These are phyloP conservation scores for Phasianus colchicus DNA, from an alignment of 2,113 vertebrate genomes.

Conservation along the genomic window DNA sequence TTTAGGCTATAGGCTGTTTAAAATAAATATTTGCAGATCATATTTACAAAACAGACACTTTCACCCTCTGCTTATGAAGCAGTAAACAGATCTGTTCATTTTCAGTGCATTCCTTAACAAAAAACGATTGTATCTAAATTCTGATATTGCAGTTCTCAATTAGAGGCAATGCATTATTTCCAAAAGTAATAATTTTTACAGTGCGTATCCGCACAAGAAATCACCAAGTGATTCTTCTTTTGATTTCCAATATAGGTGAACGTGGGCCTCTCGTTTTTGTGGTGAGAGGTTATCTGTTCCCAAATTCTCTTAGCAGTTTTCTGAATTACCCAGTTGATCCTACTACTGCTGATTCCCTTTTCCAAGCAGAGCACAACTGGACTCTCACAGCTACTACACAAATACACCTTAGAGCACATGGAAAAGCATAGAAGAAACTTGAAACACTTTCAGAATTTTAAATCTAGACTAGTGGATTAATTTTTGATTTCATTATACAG, in stretches of 20 bases:
- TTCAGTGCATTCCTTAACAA: not conserved
- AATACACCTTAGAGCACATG: not conserved
- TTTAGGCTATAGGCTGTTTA: not conserved
- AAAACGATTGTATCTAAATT: not conserved
- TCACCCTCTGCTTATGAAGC: not conserved
- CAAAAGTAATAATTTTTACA: accelerated
- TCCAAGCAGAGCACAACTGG: not conserved
- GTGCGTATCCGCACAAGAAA: not conserved
- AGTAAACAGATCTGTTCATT: not conserved
- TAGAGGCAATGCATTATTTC: not conserved
- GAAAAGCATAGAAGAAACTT: not conserved
- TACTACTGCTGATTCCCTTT: accelerated
- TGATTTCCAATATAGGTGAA: not conserved
- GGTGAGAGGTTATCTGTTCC: not conserved
- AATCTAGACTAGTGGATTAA: not conserved
- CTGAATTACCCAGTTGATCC: not conserved
- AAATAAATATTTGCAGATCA: constrained; percentile 8
- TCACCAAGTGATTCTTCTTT: not conserved
- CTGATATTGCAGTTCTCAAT: not conserved
- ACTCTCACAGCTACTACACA: not conserved
- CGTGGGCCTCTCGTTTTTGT: not conserved
- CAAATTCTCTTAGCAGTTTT: not conserved
- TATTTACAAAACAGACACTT: not conserved
- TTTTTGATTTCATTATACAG: accelerated
- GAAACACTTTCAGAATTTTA: not conserved